These are phyloP conservation scores for Orbicella faveolata DNA, from an alignment of 64 coral and sea anemone species.

Conservation along the genomic window DNA sequence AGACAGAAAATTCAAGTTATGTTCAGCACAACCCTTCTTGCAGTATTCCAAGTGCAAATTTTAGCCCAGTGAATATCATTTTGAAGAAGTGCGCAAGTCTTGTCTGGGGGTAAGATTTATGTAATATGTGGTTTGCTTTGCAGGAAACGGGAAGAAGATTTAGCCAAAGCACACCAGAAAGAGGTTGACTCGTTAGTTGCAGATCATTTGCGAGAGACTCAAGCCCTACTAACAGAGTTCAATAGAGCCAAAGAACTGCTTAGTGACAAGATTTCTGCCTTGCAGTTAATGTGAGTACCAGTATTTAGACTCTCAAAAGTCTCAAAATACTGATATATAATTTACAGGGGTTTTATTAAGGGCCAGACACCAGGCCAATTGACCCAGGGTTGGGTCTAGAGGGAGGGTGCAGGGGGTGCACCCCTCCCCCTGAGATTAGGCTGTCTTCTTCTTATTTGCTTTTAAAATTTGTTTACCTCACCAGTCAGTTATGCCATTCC, in stretches of 20 bases:
- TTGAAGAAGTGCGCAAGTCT: neutral
- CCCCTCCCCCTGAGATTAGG: no score
- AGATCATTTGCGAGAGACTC: constrained; percentile 86
- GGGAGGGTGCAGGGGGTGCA: no score
- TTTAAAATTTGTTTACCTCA: no score
- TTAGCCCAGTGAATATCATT: neutral
- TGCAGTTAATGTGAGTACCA: constrained; percentile 78
- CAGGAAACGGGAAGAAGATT: constrained; percentile 86
- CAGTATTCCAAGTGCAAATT: neutral
- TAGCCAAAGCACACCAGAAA: constrained; percentile 80
- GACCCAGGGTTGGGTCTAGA: no score
- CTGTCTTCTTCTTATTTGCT: no score
- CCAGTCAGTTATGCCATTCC: no score
- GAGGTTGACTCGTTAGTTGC: constrained; percentile 78
- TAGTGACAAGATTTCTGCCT: constrained; percentile 88
- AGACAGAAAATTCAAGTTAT: neutral
- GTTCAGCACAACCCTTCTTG: no score
- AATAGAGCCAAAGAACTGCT: constrained; percentile 92
- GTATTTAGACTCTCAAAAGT: no score
- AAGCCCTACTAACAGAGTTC: constrained; percentile 79
- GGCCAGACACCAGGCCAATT: no score
- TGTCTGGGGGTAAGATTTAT: no score
- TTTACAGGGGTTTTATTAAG: no score
- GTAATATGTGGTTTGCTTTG: neutral
- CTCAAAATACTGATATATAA: no score